These are phyloP conservation scores for Neopelma chrysocephalum DNA, from an alignment of 2,797 vertebrate species.

Conservation along the genomic window DNA sequence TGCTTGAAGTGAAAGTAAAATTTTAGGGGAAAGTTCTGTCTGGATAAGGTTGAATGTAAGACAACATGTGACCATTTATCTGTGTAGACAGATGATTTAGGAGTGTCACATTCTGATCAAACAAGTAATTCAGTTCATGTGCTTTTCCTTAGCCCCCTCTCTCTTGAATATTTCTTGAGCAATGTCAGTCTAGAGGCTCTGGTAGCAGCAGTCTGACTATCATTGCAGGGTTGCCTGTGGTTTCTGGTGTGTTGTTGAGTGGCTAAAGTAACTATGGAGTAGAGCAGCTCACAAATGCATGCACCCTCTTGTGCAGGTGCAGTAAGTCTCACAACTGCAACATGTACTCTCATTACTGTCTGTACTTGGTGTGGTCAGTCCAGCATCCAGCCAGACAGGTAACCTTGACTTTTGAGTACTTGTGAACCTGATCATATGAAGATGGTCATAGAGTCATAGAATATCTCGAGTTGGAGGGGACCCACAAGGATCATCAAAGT, in stretches of 20 bases:
- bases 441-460: neutral
- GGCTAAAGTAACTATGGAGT: neutral
- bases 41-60: neutral
- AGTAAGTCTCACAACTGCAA: neutral
- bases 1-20: neutral
- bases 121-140: neutral
- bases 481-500: neutral
- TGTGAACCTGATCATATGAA: neutral
- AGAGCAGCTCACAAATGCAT: neutral
- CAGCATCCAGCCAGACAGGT: neutral
- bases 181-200: neutral
- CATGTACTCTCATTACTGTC: neutral
- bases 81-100: neutral
- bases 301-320: too few species aligned
- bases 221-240: neutral
- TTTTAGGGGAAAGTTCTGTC: neutral
- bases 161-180: neutral
- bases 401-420: neutral
- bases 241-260: neutral
- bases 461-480: neutral
- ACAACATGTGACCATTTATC: neutral
- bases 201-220: neutral
- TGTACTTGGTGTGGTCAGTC: fast-evolving
- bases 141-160: neutral
- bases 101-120: neutral